A percentile compares a stretch with the other conserved stretches of the same genome.
phyloP scores from a whole-genome alignment of 2,888 invertebrate genomes.

The Sisyra nigra region DNA sequence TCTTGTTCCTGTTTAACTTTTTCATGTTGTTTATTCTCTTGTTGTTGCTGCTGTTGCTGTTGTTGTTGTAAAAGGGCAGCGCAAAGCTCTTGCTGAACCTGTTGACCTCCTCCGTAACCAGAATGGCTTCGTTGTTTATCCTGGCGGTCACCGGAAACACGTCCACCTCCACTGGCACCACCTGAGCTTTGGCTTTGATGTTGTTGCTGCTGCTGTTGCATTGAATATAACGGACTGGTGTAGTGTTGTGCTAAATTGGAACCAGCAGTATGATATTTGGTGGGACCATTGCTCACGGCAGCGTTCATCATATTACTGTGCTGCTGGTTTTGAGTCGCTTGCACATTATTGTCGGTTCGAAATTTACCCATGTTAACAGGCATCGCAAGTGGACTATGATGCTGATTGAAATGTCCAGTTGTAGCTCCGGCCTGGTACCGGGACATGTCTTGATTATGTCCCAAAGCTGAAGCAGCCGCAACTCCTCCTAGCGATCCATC shows the following conservation, averaged over 20 bases:
- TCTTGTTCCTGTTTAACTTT: constrained; percentile 8
- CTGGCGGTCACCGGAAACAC: constrained; percentile 22
- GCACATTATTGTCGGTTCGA: constrained; percentile 34
- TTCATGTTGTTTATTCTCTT: constrained; percentile 13
- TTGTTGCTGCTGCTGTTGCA: constrained; percentile 19
- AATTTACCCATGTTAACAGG: constrained; percentile 43
- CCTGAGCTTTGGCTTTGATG: constrained; percentile 18
- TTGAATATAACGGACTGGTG: constrained; percentile 11
- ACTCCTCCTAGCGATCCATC: constrained; percentile 21
- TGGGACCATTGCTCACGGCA: constrained; percentile 2
- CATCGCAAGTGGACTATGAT: constrained; percentile 30
- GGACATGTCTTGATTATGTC: constrained; percentile 13
- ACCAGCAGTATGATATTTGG: constrained; percentile 9
- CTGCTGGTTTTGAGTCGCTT: constrained; percentile 10
- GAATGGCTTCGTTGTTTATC: constrained; percentile 17
- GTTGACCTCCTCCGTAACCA: constrained; percentile 14
- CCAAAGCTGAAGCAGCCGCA: constrained; percentile 18
- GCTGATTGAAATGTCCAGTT: constrained; percentile 34
- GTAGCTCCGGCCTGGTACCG: constrained; percentile 6
- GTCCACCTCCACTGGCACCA: constrained; percentile 16
- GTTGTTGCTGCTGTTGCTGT: constrained; percentile 15
- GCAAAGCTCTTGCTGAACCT: constrained; percentile 22
- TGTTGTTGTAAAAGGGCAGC: constrained; percentile 22
- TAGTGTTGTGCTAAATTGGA: constrained; percentile 11
- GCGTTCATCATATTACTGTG: constrained; percentile 13